Evolutionary conservation across 2,888 invertebrate genomes (phyloP), one percentile per base, ranked within the genome.

Genomic region (Pristionchus japonicus): DNA sequence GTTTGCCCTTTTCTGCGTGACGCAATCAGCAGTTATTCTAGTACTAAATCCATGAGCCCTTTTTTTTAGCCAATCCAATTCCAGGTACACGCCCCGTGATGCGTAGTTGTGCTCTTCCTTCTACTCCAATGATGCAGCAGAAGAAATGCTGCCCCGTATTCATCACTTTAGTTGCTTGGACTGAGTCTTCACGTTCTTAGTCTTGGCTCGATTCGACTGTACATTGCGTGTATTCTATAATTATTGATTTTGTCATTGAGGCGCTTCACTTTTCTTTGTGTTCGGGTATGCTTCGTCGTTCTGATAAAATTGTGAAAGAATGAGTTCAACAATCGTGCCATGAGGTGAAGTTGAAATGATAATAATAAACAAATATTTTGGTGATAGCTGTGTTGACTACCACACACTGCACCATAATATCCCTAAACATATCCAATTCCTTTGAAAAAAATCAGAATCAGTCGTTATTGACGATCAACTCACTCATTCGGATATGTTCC

Each of bases 401-500:
- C 2, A 49, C 17, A 4, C 49, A 4, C 17, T 47, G 47, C 47
- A 47, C 13, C 47, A 47, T 47, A n/a, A n/a, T n/a, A n/a, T n/a
- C n/a, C n/a, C n/a, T n/a, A n/a, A n/a, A n/a, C n/a, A n/a, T n/a
- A n/a, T n/a, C n/a, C n/a, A n/a, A n/a, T n/a, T n/a, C n/a, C n/a
- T n/a, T n/a, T n/a, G n/a, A n/a, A n/a, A n/a, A n/a, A n/a, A n/a
- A n/a, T n/a, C n/a, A n/a, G n/a, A n/a, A n/a, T n/a, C n/a, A n/a
- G n/a, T n/a, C n/a, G n/a, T n/a, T n/a, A n/a, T n/a, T n/a, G n/a
- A n/a, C n/a, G n/a, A n/a, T n/a, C n/a, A n/a, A n/a, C n/a, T n/a
- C n/a, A n/a, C n/a, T n/a, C n/a, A n/a, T 64, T 64, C 70, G 70
- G 70, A 40, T 74, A 40, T 37, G 70, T 74, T 74, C 40, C 70